phyloP scores from a whole-genome alignment of 2,113 vertebrate species.

The Boulengeromyrus knoepffleri region DNA sequence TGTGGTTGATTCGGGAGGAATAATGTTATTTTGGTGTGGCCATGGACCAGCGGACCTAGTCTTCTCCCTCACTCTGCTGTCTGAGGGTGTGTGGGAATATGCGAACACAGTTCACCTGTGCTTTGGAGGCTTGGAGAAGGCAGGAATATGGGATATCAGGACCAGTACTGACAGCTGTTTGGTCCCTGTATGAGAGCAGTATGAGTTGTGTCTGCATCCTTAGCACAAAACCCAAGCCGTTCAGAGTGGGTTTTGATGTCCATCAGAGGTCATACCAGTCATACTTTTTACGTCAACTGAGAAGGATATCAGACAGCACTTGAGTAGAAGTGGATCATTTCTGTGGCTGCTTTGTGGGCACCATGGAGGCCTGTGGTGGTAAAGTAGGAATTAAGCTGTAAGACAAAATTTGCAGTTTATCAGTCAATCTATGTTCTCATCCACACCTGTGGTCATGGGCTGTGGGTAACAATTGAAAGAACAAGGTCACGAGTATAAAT shows the following conservation, averaged over 20 bases:
- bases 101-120: neutral
- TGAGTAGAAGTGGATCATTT: neutral
- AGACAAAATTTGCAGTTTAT: neutral
- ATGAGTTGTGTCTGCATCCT: neutral
- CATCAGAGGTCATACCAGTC: neutral
- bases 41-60: neutral
- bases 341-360: neutral
- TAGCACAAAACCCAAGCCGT: neutral
- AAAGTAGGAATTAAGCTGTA: neutral
- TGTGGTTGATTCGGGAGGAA: neutral
- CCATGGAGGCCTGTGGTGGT: neutral
- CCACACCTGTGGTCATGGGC: neutral
- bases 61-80: neutral
- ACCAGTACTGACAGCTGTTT: neutral
- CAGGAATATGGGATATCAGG: neutral
- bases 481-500: neutral
- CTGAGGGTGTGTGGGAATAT: neutral
- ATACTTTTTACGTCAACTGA: neutral
- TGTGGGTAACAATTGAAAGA: neutral
- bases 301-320: neutral
- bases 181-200: neutral
- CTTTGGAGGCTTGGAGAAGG: neutral
- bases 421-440: neutral
- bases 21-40: neutral
- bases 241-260: neutral